phyloP scores from a whole-genome alignment of 2,797 vertebrate genomes.

The Siniperca scherzeri region DNA sequence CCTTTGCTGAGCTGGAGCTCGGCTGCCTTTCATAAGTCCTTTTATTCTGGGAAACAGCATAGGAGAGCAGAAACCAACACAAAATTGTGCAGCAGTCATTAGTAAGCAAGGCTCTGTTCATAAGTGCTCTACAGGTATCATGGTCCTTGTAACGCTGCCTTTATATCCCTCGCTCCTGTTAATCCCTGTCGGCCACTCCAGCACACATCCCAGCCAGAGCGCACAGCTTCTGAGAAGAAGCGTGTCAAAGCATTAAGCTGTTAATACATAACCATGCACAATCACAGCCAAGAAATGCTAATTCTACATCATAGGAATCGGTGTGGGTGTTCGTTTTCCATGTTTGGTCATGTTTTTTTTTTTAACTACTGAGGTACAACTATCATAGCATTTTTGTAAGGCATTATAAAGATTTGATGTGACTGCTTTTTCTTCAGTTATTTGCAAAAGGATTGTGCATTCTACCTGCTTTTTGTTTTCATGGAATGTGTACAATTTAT shows the following conservation, averaged over 20 bases:
- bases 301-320: conserved; percentile 76
- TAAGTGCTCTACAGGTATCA: conserved; percentile 78
- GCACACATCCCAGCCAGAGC: conserved; percentile 68
- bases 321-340: conserved; percentile 74
- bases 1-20: conserved; percentile 42
- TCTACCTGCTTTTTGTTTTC: not conserved
- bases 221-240: conserved; percentile 69
- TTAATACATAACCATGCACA: conserved; percentile 84
- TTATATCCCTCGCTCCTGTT: conserved; percentile 66
- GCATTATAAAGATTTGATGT: conserved; percentile 2
- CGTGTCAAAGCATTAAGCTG: conserved; percentile 82
- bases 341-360: conserved; percentile 57
- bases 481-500: not conserved
- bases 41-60: conserved; percentile 45
- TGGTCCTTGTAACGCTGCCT: conserved; percentile 59
- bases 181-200: conserved; percentile 88
- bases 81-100: conserved; percentile 53
- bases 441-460: not conserved
- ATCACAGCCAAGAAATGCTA: conserved; percentile 80
- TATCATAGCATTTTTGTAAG: not conserved
- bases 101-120: conserved; percentile 57
- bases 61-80: conserved; percentile 22
- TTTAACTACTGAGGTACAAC: conserved; percentile 41
- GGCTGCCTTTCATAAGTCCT: conserved; percentile 43
- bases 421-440: not conserved